phyloP scores from a whole-genome alignment of 2,888 invertebrate species.

The Cephalotes varians region DNA sequence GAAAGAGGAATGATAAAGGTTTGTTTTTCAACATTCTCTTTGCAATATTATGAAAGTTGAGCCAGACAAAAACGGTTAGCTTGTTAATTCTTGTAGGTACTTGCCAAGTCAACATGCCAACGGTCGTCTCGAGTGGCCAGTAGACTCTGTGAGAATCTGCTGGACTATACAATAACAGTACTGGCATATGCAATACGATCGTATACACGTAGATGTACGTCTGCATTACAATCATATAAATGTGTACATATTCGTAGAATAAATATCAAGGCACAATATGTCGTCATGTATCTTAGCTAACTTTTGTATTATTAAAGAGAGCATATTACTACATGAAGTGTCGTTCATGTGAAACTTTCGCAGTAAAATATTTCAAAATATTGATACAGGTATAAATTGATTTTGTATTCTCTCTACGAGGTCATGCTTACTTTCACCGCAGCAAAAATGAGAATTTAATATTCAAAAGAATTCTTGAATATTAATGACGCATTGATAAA shows the following conservation, averaged over 20 bases:
- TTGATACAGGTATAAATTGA: background rate
- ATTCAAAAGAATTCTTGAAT: conserved; percentile 48
- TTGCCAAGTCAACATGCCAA: conserved; percentile 80
- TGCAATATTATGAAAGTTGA: conserved; percentile 57
- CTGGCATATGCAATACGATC: conserved; percentile 44
- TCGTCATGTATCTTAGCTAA: conserved; percentile 48
- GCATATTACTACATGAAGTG: conserved; percentile 30
- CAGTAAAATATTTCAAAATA: conserved; percentile 32
- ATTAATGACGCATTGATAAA: conserved; percentile 14
- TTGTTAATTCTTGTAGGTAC: conserved; percentile 81
- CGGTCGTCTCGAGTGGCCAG: conserved; percentile 80
- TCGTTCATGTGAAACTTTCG: conserved; percentile 47
- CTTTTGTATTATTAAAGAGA: conserved; percentile 61
- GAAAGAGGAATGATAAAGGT: background rate
- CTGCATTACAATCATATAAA: conserved; percentile 42
- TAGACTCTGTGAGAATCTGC: conserved; percentile 68
- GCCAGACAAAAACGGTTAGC: conserved; percentile 70
- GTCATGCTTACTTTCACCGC: conserved; percentile 45
- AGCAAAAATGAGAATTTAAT: conserved; percentile 19
- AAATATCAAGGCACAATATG: conserved; percentile 65
- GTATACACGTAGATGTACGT: conserved; percentile 57
- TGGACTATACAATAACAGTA: conserved; percentile 51
- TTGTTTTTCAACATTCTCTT: conserved; percentile 57
- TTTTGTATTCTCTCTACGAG: background rate
- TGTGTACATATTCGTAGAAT: conserved; percentile 35